Conservation (phyloP, 2,888 invertebrate species). For the Nemoura dubitans region DNA sequence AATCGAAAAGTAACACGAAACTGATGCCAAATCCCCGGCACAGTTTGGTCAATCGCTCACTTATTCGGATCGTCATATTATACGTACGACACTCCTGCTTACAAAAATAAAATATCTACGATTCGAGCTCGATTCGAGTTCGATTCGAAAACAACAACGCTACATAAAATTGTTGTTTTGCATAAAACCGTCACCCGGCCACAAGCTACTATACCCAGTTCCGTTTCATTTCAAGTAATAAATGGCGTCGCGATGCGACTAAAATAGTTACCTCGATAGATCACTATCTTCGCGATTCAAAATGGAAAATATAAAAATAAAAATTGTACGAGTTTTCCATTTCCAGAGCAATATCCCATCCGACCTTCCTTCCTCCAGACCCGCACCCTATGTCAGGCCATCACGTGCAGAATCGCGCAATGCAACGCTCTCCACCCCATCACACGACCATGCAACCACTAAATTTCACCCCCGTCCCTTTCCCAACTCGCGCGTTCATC, state of each 20-base stretch:
- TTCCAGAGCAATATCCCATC: slow-evolving; percentile 48
- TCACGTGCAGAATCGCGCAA: slow-evolving; percentile 40
- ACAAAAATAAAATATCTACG: background rate
- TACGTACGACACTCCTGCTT: too few species aligned
- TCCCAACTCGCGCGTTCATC: slow-evolving; percentile 50
- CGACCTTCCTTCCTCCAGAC: slow-evolving; percentile 34
- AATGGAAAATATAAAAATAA: slow-evolving; percentile 7
- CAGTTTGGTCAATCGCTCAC: background rate
- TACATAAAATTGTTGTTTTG: background rate
- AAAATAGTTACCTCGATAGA: slow-evolving; percentile 12
- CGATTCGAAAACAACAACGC: background rate
- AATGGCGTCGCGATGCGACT: background rate
- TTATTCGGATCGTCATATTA: too few species aligned
- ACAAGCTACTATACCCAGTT: background rate
- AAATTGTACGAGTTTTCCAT: slow-evolving; percentile 43
- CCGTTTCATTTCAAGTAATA: background rate
- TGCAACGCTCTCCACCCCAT: slow-evolving; percentile 40
- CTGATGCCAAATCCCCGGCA: background rate
- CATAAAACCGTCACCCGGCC: background rate
- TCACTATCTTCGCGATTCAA: slow-evolving; percentile 12
- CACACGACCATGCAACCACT: slow-evolving; percentile 53
- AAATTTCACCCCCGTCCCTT: slow-evolving; percentile 55
- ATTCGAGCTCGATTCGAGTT: background rate
- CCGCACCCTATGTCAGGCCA: slow-evolving; percentile 42
- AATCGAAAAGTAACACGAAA: background rate